A percentile compares a stretch with the other conserved stretches of the same genome.
Conservation (phyloP, 2,888 invertebrate species). For the Heliconius ethilla region DNA sequence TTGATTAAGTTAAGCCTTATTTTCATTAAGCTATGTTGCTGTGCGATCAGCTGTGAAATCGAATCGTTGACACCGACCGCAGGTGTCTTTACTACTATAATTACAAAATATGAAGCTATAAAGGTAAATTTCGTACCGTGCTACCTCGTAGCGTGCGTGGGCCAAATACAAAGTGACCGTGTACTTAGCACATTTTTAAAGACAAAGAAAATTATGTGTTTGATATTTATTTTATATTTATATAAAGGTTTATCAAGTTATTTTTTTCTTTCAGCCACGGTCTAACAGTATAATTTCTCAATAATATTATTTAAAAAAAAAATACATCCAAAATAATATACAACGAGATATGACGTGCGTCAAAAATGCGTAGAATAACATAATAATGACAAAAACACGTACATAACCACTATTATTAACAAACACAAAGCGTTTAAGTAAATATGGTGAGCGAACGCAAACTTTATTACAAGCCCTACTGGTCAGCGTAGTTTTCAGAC, state of each 20-base stretch:
- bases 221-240: neutral
- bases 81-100: conserved; percentile 46
- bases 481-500: conserved; percentile 65
- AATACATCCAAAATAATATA: neutral
- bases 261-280: no score
- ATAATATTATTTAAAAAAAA: neutral
- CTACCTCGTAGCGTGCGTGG: conserved; percentile 38
- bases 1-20: conserved; percentile 40
- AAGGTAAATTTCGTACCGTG: conserved; percentile 44
- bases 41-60: conserved; percentile 44
- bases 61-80: conserved; percentile 41
- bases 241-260: neutral
- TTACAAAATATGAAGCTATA: conserved; percentile 47
- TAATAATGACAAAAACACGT: conserved; percentile 1
- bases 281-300: neutral
- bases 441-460: conserved; percentile 37
- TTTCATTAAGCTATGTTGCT: conserved; percentile 43
- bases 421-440: conserved; percentile 31
- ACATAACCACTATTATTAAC: conserved; percentile 3
- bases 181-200: conserved; percentile 34
- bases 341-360: neutral
- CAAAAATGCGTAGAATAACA: neutral
- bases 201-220: conserved; percentile 31
- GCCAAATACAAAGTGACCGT: conserved; percentile 40
- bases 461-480: conserved; percentile 39